Conservation (phyloP, 2,797 vertebrate genomes). For the Diceros bicornis region DNA sequence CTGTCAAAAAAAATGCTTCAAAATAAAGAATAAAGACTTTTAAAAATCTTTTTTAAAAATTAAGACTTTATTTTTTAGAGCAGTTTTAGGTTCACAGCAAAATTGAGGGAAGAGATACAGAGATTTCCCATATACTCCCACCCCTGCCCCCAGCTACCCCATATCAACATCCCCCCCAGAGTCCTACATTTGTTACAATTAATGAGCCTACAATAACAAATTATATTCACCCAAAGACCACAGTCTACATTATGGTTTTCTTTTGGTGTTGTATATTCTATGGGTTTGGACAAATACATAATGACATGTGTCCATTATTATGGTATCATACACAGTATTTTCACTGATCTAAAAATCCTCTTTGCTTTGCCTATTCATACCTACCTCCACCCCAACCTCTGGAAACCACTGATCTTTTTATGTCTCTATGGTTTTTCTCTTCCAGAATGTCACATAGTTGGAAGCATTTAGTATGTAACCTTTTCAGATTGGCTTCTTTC, state of each 20-base stretch:
- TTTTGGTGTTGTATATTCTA: not conserved
- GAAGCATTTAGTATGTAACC: too few species aligned
- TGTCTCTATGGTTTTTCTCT: not conserved
- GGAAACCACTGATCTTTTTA: not conserved
- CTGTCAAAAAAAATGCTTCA: not conserved
- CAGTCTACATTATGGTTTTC: not conserved
- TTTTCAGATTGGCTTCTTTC: not conserved
- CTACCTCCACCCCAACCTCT: not conserved
- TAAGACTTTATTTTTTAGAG: not conserved
- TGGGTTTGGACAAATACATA: not conserved
- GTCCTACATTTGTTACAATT: not conserved
- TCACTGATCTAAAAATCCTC: not conserved
- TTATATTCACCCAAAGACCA: not conserved
- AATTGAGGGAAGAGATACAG: not conserved
- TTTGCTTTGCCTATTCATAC: not conserved
- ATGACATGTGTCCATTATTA: not conserved
- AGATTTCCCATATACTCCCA: not conserved
- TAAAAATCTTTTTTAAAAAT: not conserved
- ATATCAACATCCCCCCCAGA: not conserved
- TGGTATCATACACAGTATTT: not conserved
- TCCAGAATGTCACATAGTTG: not conserved
- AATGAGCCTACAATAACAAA: not conserved
- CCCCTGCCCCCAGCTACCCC: not conserved
- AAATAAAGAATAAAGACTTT: not conserved
- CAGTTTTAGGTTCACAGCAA: not conserved